Conservation (phyloP, 1,140 invertebrate genomes). For the Drosophila mauritiana region DNA sequence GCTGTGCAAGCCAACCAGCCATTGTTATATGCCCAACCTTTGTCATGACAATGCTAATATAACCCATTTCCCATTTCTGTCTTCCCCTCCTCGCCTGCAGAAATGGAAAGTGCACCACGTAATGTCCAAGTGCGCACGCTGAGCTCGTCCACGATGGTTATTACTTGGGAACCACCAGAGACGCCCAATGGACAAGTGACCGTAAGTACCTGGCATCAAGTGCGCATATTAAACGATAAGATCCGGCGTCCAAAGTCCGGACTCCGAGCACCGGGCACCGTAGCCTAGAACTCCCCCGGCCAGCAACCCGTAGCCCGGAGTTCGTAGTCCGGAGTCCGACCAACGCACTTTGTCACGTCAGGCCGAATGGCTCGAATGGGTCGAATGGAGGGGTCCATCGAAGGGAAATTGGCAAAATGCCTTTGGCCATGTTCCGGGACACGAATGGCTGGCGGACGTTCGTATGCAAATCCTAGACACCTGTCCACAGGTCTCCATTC, state of each 20-base stretch:
- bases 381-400: conserved; percentile 8
- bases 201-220: conserved; percentile 87
- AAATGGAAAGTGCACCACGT: conserved; percentile 96
- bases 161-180: conserved; percentile 98
- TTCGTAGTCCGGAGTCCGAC: background rate
- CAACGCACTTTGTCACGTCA: conserved; percentile 50
- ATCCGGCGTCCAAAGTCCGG: background rate
- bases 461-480: conserved; percentile 24
- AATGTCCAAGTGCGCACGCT: conserved; percentile 97
- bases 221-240: conserved; percentile 64
- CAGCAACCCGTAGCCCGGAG: background rate
- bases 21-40: conserved; percentile 10
- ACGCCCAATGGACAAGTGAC: conserved; percentile 98
- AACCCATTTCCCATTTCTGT: conserved; percentile 6
- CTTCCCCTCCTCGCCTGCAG: conserved; percentile 85
- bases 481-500: conserved; percentile 15
- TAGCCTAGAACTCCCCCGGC: no score
- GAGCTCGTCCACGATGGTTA: conserved; percentile 96
- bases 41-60: conserved; percentile 50
- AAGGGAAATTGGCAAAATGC: conserved; percentile 58
- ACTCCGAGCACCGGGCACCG: background rate
- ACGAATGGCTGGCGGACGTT: conserved; percentile 3
- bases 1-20: background rate
- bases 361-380: background rate
- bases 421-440: conserved; percentile 40